Conservation (phyloP, 2,888 invertebrate species). For the Chalcosyrphus nemorum region DNA sequence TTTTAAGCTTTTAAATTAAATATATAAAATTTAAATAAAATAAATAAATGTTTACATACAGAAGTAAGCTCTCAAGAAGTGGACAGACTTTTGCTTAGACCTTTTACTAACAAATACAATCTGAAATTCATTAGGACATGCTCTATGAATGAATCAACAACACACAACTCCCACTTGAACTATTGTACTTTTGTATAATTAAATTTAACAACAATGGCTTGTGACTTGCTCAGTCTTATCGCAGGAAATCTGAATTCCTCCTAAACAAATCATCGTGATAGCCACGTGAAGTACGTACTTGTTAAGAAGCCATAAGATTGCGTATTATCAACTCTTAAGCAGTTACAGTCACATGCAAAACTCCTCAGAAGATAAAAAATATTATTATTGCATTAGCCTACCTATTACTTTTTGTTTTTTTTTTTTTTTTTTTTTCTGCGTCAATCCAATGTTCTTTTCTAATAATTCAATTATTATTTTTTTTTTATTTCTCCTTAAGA, state of each 20-base stretch:
- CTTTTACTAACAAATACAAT: no score
- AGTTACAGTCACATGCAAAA: constrained; percentile 3
- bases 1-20: no score
- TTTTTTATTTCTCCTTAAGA: not conserved
- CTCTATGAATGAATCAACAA: no score
- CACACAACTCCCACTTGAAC: not conserved
- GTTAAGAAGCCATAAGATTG: not conserved
- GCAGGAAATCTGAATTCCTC: not conserved
- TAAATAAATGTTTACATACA: no score
- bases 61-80: no score
- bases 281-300: not conserved
- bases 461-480: not conserved
- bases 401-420: not conserved
- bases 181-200: not conserved
- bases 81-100: no score
- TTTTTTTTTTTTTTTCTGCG: no score
- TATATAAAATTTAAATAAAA: no score
- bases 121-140: no score
- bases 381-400: not conserved
- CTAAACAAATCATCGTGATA: not conserved
- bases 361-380: not conserved
- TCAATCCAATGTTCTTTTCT: no score
- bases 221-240: not conserved
- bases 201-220: not conserved
- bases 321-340: not conserved